Evolutionary conservation across 2,888 invertebrate genomes (phyloP), one percentile per base, ranked within the genome.

Genomic region (Cantharis flavilabris): DNA sequence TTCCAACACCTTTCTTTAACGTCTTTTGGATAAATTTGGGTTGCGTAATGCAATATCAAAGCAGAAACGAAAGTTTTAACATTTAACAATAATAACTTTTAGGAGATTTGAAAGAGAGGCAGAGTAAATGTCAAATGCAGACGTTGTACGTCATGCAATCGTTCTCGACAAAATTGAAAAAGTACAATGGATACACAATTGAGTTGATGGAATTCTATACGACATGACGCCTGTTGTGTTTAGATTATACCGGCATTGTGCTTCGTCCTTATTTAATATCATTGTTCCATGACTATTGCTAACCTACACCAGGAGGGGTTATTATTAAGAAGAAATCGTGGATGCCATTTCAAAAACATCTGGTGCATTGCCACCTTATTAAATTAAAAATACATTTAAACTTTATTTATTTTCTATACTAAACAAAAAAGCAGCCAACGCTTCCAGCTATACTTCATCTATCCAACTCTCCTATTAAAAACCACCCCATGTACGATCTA

Each of bases 101-200:
- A 63, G 69, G 76, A 69, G 16, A 76, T 76, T 76, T 49, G 67
- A 23, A 62, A 64, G 49, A 28, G 65, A 65, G 69, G 16, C 62
- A 70, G 75, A 69, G 72, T 79, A 73, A 78, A 79, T 74, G 79
- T 79, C 79, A 79, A 78, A 76, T 67, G 72, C 79, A 80, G 76
- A 73, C 78, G 75, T 76, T 80, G 69, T 76, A 76, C 78, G 80
- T 80, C 78, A 80, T 78, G 76, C 75, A 70, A 72, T 69, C 78
- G 70, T 70, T 75, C 74, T 73, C 72, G 70, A 73, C 75, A 71
- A 80, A 79, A 77, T 80, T 75, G 79, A 79, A 80, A 80, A 79
- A 78, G 76, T 79, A 80, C 80, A 80, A 80, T 80, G 78, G 80
- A 78, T 79, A 79, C 76, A 79, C 77, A 80, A 78, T 77, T 74